A percentile compares a stretch with the other conserved stretches of the same genome.
phyloP scores from a whole-genome alignment of 2,113 vertebrate species.

The Megalops atlanticus region DNA sequence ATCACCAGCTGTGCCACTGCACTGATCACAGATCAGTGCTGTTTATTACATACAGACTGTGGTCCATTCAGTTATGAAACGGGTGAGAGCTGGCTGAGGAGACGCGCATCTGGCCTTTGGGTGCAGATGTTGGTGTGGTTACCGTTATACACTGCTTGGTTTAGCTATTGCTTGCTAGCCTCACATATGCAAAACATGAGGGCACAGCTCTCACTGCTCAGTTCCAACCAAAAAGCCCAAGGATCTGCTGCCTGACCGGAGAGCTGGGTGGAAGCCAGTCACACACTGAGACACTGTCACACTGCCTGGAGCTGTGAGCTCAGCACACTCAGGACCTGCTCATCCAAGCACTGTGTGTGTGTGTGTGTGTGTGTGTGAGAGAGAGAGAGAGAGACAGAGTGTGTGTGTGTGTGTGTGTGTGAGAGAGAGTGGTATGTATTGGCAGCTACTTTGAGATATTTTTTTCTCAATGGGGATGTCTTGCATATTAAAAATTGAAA shows the following conservation, averaged over 20 bases:
- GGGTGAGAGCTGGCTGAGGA: not conserved
- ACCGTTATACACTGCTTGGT: not conserved
- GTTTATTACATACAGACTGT: not conserved
- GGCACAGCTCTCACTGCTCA: not conserved
- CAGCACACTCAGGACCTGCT: not conserved
- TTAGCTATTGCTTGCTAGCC: not conserved
- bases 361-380: not conserved
- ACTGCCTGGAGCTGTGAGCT: not conserved
- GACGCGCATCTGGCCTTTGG: not conserved
- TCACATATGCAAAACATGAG: not conserved
- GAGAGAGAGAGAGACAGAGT: not conserved
- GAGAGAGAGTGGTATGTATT: too few species aligned
- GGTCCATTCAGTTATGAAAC: not conserved
- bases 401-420: not conserved
- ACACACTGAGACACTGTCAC: not conserved
- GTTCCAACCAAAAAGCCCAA: not conserved
- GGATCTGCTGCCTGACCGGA: not conserved
- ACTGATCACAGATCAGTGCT: conserved; percentile 9
- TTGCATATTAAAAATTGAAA: too few species aligned
- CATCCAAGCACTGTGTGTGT: not conserved
- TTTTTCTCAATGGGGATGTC: too few species aligned
- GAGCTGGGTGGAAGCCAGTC: not conserved
- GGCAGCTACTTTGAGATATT: too few species aligned
- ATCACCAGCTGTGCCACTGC: not conserved
- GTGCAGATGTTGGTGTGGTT: not conserved